Evolutionary conservation across 2,888 invertebrate species (phyloP), one percentile per base, ranked within the genome.

Genomic region (Branchellion lobata): DNA sequence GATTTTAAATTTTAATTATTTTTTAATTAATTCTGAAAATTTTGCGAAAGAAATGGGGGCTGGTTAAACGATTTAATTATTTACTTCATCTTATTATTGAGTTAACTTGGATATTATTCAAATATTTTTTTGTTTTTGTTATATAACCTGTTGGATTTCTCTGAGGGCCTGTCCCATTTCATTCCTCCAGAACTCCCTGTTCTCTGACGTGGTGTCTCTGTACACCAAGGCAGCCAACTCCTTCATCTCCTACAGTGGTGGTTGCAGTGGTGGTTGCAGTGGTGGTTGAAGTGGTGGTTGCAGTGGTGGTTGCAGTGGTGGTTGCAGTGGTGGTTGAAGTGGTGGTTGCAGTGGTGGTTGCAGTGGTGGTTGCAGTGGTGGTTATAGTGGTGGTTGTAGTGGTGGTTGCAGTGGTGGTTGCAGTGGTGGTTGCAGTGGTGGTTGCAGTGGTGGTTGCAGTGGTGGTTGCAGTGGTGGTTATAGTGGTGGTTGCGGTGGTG

Each of bases 111-210:
- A n/a, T n/a, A n/a, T n/a, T n/a, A 40, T 40, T 40, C 14, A 14
- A 40, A 40, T 40, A 8, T 40, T 40, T 40, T 40, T 40, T 14
- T 40, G 40, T 8, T 14, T 40, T 40, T 40, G 8, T 40, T 8
- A 14, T 40, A 5, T 40, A 57, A 80, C 79, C 27, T 79, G 72
- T 36, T 90, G 88, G 82, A 90, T 89, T 83, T 90, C 89, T 65
- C 88, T 84, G 81, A 90, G 88, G 69, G 89, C 89, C 80, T 87
- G 85, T 1, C 88, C 86, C 80, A 90, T 84, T 83, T 90, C 89
- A 84, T 88, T 89, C 85, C 89, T 89, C 89, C 90, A 90, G 87
- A 87, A 90, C 83, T 89, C 89, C 36, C 89, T 85, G 86, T 90
- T 89, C 84, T 90, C 89, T 61, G 87, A 86, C 1, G 89, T 89